Conservation (phyloP, 2,797 vertebrate genomes). For the Dryobates pubescens region DNA sequence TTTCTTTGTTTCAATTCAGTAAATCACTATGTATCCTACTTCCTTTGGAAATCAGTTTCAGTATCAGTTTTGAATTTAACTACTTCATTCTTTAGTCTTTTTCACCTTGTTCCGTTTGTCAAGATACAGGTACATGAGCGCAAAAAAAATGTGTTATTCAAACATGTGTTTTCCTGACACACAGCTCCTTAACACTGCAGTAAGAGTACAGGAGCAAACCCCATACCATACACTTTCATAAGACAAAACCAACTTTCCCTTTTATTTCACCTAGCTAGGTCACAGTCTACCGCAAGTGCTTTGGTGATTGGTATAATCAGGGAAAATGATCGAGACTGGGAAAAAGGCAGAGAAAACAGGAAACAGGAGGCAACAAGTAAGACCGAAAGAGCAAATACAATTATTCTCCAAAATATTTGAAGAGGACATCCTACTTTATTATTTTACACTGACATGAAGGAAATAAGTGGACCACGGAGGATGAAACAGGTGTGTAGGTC, state of each 20-base stretch:
- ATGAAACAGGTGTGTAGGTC: not conserved
- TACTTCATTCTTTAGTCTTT: not conserved
- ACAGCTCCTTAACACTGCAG: not conserved
- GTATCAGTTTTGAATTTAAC: not conserved
- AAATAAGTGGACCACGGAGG: rapidly evolving
- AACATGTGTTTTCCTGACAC: not conserved
- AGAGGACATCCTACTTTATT: rapidly evolving
- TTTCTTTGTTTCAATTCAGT: not conserved
- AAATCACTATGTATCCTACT: not conserved
- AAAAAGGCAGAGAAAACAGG: not conserved
- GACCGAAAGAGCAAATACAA: not conserved
- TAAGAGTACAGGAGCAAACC: not conserved
- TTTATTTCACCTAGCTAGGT: not conserved
- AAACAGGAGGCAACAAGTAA: not conserved
- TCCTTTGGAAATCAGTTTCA: not conserved
- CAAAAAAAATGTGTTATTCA: not conserved
- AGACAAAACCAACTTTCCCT: not conserved
- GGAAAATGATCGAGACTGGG: rapidly evolving
- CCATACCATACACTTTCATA: not conserved
- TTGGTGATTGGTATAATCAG: rapidly evolving
- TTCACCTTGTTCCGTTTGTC: not conserved
- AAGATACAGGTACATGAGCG: rapidly evolving
- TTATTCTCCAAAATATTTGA: rapidly evolving
- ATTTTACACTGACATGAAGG: rapidly evolving
- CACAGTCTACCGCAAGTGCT: rapidly evolving